Percentiles rank a stretch among this genome's conserved stretches.
Conservation (phyloP, 2,888 invertebrate species). For the Luperina nickerlii region DNA sequence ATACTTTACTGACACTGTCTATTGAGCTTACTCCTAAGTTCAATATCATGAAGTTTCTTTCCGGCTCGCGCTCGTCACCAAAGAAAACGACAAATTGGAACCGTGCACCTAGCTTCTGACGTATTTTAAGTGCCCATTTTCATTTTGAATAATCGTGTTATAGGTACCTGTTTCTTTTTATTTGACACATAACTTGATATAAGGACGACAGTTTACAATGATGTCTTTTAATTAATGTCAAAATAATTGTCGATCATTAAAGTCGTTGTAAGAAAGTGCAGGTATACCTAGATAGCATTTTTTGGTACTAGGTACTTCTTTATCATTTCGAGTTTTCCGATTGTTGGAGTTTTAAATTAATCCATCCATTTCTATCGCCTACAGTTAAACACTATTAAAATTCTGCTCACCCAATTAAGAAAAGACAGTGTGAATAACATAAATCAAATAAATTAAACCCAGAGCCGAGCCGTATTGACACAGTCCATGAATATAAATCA, state of each 20-base stretch:
- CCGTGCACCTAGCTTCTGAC: background rate
- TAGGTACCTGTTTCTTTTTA: background rate
- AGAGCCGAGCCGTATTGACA: constrained; percentile 58
- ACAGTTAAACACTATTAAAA: constrained; percentile 19
- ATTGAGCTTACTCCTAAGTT: too few species aligned
- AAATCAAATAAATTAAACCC: constrained; percentile 61
- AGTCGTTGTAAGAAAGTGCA: background rate
- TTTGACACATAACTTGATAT: background rate
- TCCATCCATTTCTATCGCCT: constrained; percentile 1
- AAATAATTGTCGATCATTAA: background rate
- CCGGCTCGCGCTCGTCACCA: background rate
- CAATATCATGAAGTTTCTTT: background rate
- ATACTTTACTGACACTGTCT: background rate
- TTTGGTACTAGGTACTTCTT: background rate
- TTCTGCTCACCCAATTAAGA: constrained; percentile 57
- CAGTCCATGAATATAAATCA: constrained; percentile 66
- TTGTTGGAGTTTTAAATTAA: background rate
- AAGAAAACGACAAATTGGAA: background rate
- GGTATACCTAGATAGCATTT: background rate
- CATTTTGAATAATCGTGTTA: background rate
- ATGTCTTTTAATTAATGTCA: background rate
- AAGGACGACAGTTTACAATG: background rate
- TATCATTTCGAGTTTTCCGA: background rate
- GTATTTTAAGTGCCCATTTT: background rate
- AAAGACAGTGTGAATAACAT: constrained; percentile 60